Percentiles rank a stretch among this genome's conserved stretches.
These are phyloP conservation scores for Phylloscopus whistleri DNA, from an alignment of 2,113 vertebrate genomes.

Conservation along the genomic window DNA sequence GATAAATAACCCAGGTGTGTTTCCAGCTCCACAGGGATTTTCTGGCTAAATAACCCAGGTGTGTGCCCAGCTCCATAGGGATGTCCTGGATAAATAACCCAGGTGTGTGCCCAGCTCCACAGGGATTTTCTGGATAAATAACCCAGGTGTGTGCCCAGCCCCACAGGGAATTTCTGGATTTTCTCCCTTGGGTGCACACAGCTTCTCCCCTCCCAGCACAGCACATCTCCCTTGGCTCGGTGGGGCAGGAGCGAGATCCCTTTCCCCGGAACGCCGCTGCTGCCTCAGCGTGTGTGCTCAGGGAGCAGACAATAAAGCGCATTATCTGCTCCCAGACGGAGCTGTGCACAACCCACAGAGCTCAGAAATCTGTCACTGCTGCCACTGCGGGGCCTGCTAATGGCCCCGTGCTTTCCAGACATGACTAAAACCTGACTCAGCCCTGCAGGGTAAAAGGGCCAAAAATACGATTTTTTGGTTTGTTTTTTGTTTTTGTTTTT, in stretches of 20 bases:
- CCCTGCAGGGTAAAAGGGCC: not conserved
- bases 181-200: not conserved
- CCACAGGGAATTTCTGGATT: too few species aligned
- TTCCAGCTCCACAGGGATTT: too few species aligned
- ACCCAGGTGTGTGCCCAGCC: too few species aligned
- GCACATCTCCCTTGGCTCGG: not conserved
- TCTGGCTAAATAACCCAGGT: too few species aligned
- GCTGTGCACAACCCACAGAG: not conserved
- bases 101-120: too few species aligned
- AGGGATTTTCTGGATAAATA: too few species aligned
- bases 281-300: not conserved
- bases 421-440: constrained; percentile 46
- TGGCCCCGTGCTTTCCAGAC: constrained; percentile 31
- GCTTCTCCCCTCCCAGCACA: not conserved
- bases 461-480: too few species aligned
- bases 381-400: not conserved
- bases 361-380: not conserved
- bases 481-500: too few species aligned
- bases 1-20: too few species aligned
- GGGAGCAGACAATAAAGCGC: not conserved
- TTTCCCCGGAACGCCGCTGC: not conserved
- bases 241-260: not conserved
- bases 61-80: too few species aligned
- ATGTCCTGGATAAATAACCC: too few species aligned
- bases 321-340: not conserved